Evolutionary conservation across 1,140 invertebrate species (phyloP).

Genomic region (Temnothorax longispinosus): DNA sequence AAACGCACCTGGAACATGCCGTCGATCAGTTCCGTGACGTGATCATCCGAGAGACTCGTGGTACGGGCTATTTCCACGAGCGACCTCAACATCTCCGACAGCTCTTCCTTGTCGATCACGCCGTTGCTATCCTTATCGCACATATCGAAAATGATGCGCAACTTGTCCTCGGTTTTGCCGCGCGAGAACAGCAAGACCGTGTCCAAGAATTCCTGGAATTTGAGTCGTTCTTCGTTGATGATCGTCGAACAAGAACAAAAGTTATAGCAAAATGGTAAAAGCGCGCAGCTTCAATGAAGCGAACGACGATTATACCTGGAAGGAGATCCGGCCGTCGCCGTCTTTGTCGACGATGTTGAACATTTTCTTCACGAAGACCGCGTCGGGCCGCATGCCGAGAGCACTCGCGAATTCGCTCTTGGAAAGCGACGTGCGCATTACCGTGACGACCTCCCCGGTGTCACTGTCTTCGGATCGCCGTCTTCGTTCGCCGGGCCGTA

Average conservation of each 20-base stretch:
- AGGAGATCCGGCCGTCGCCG: conserved; percentile 97
- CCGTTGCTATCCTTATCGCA: conserved; percentile 98
- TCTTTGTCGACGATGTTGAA: conserved; percentile 99
- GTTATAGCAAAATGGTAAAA: not conserved
- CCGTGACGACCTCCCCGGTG: conserved; percentile 94
- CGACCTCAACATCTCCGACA: conserved; percentile 97
- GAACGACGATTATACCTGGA: conserved; percentile 88
- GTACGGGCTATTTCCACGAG: conserved; percentile 98
- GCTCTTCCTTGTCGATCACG: conserved; percentile 97
- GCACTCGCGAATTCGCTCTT: conserved; percentile 99
- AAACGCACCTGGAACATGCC: conserved; percentile 94
- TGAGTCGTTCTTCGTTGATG: not conserved
- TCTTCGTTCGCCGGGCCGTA: conserved; percentile 91
- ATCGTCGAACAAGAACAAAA: not conserved
- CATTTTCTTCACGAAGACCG: conserved; percentile 99
- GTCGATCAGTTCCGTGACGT: conserved; percentile 96
- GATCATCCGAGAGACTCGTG: conserved; percentile 94
- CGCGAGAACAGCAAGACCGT: conserved; percentile 96
- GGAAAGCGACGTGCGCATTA: conserved; percentile 97
- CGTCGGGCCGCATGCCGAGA: conserved; percentile 97
- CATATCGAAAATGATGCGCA: conserved; percentile 99
- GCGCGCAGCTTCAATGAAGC: not conserved
- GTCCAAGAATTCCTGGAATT: conserved; percentile 95
- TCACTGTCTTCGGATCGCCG: conserved; percentile 90
- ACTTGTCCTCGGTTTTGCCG: conserved; percentile 97